phyloP scores from a whole-genome alignment of 2,113 vertebrate genomes.

The Tringa solitaria region DNA sequence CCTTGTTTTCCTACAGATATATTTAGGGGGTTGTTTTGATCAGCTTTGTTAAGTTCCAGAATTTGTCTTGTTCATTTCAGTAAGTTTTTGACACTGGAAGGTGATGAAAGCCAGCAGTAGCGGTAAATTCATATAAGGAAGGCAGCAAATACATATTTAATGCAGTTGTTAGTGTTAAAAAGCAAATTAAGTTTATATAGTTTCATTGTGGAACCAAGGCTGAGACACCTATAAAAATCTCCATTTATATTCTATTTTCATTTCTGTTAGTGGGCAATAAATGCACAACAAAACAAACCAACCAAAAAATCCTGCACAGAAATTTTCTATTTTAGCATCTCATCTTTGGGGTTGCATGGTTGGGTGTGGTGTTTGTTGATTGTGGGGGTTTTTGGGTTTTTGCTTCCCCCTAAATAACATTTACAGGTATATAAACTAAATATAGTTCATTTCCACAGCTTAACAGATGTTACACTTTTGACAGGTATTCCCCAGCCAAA shows the following conservation, averaged over 20 bases:
- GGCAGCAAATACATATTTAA: neutral
- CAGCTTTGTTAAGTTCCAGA: neutral
- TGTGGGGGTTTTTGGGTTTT: neutral
- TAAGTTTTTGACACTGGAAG: conserved; percentile 36
- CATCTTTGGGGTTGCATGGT: neutral
- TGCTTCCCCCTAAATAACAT: neutral
- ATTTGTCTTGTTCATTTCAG: conserved; percentile 45
- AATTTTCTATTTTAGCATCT: neutral
- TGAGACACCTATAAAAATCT: neutral
- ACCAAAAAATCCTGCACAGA: neutral
- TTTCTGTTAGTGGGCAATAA: neutral
- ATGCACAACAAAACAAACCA: neutral
- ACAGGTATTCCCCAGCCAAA: neutral
- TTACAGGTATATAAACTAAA: neutral
- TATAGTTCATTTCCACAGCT: neutral
- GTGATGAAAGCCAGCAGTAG: neutral
- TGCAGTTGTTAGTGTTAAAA: neutral
- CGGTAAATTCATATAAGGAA: neutral
- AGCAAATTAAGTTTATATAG: neutral
- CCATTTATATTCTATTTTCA: neutral
- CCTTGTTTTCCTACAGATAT: neutral
- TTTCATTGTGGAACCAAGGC: neutral
- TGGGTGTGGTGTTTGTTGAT: neutral
- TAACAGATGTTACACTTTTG: neutral
- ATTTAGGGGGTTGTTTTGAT: conserved; percentile 27